Conservation (phyloP, 2,888 invertebrate species). For the Stenchaetothrips biformis region DNA sequence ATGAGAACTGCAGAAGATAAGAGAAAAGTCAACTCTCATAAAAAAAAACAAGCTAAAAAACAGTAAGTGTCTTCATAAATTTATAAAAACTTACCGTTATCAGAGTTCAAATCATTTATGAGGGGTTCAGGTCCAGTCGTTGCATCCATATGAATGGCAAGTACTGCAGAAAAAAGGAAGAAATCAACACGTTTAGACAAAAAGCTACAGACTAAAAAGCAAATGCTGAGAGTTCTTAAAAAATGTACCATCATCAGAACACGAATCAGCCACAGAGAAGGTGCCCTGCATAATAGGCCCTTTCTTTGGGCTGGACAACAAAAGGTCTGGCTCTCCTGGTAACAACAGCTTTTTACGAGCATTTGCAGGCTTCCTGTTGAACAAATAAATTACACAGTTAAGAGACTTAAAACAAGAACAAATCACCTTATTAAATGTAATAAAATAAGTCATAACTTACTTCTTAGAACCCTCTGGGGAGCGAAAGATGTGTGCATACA, state of each 20-base stretch:
- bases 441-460: background rate
- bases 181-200: background rate
- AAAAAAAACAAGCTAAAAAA: background rate
- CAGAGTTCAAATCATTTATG: background rate
- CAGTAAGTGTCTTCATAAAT: background rate
- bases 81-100: background rate
- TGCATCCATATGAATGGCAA: background rate
- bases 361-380: background rate
- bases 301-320: background rate
- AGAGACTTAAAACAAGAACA: background rate
- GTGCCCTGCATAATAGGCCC: background rate
- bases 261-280: constrained; percentile 1
- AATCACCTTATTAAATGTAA: background rate
- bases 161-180: background rate
- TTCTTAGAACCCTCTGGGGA: background rate
- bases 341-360: background rate
- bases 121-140: background rate
- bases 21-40: background rate
- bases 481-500: background rate
- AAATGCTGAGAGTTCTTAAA: background rate
- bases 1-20: background rate
- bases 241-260: background rate
- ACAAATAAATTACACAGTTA: background rate
- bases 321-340: background rate
- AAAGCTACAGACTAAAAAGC: background rate